A percentile compares a stretch with the other conserved stretches of the same genome.
phyloP scores from a whole-genome alignment of 2,888 invertebrate genomes.

The Zhuqinia jingwanae region DNA sequence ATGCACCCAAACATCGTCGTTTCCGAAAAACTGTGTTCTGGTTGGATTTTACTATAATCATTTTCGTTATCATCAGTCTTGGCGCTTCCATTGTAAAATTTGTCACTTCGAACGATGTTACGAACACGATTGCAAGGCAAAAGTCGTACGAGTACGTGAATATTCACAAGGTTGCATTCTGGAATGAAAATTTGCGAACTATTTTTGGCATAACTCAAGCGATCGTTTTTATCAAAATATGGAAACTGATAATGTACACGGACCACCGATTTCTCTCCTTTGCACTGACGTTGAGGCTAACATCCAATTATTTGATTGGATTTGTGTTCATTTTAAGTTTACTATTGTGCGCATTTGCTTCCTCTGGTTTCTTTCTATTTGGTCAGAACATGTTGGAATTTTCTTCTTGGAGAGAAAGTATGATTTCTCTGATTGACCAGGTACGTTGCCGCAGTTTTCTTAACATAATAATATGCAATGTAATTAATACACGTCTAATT shows the following conservation, averaged over 20 bases:
- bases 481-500: no score
- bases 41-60: slow-evolving; percentile 66
- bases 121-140: slow-evolving; percentile 35
- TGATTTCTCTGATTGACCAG: slow-evolving; percentile 67
- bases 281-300: slow-evolving; percentile 68
- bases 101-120: slow-evolving; percentile 18
- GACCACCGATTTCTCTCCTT: slow-evolving; percentile 67
- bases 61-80: slow-evolving; percentile 39
- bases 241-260: slow-evolving; percentile 68
- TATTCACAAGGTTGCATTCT: slow-evolving; percentile 65
- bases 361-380: slow-evolving; percentile 64
- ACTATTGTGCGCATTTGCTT: slow-evolving; percentile 65
- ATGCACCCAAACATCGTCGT: neutral
- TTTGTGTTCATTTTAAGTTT: slow-evolving; percentile 46
- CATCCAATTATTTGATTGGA: slow-evolving; percentile 43
- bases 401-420: slow-evolving; percentile 61
- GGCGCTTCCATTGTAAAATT: slow-evolving; percentile 31
- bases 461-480: no score
- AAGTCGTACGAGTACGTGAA: slow-evolving; percentile 66
- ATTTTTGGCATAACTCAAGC: slow-evolving; percentile 64
- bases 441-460: no score
- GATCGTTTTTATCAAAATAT: slow-evolving; percentile 68
- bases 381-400: slow-evolving; percentile 65
- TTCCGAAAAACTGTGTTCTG: slow-evolving; percentile 57
- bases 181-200: slow-evolving; percentile 55